Base-by-base conservation (phyloP, 1,140 invertebrate species). In the Theocolax elegans region DNA sequence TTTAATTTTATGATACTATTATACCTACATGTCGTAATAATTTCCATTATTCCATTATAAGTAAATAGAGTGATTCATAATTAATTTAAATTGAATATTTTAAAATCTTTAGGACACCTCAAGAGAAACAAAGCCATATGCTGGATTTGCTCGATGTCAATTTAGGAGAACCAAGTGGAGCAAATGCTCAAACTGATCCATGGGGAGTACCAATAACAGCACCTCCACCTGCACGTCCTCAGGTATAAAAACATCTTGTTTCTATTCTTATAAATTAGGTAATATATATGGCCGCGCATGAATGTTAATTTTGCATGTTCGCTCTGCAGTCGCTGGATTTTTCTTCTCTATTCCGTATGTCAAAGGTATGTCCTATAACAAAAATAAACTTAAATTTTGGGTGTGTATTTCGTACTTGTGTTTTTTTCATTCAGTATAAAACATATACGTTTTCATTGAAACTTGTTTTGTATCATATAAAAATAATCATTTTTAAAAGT, bases 141-240 rank as follows among this genome's bases (percentile, higher is more conserved):
- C 83, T 95, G 35, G 94, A 96, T 85, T 85, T 95, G 76, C 84
- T 95, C 72, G 94, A 95, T 79, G 92, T 95, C 48, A 92, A 90
- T 82, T 85, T 95, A 73, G 90, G 90, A 23, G 89, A 90, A 68
- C 84, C 88, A 1, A 83, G 81, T 46, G 80, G 81, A 56, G 80
- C 86, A 44, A 85, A 87, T 38, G 79, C 80, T 64, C 83, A 86
- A 51, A 83, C 86, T 17, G 92, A 93, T 83, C 92, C 93, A 12
- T 94, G 93, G 93, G 91, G 90, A 23, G 87, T 91, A 75, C 89
- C 92, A 1, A 85, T 87, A 21, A 77, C 88, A 44, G 86, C 87
- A 58, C 80, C 82, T 8, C 81, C 84, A 12, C 81, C 86, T n/a
- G 80, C 86, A 7, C 82, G 81, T 80, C 86, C 87, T 54, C 86